Evolutionary conservation across 1,140 invertebrate species (phyloP), one percentile per base, ranked within the genome.

Genomic region (Lasioglossum albipes): DNA sequence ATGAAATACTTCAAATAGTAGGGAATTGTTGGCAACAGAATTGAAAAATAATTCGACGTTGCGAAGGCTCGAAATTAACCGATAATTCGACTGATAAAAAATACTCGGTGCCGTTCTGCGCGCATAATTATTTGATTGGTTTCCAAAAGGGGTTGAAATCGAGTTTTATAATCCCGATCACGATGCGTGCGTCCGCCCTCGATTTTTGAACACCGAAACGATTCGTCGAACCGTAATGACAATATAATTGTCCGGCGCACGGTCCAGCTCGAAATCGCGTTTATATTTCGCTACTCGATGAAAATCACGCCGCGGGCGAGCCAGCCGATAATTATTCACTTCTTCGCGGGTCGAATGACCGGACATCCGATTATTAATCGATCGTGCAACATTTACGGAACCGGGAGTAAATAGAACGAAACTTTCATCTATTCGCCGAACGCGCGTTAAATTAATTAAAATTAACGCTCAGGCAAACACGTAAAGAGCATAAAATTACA

Each of bases 301-400:
- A 20, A 65, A 66, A 66, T 66, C 73, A 20, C 42, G 59, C 45
- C 49, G 18, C 2, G 4, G 57, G 41, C 61, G 49, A 75, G 49
- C 61, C 42, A 22, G 65, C 49, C 62, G 27, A 74, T 74, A 64
- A 74, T 82, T 84, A 83, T 83, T 67, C 75, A 42, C 42, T 79
- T 84, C 83, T 83, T 79, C 61, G 68, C 45, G 45, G 54, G 49
- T 69, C 42, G 61, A 62, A 74, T 62, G 27, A 49, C 36, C 71
- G 36, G 13, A 36, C 49, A 70, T 70, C 27, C 68, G 20, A 71
- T 72, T 64, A 62, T 49, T 74, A 74, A 74, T 49, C 61, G 54
- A 20, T 22, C n/a, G 13, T 57, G 7, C 16, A 67, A 22, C 20
- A 22, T n/a, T 59, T 59, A n/a, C 20, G 57, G 13, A 13, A 22